Evolutionary conservation across 2,797 vertebrate species (phyloP), one percentile per base, ranked within the genome.

Genomic region (Halcyon badia): DNA sequence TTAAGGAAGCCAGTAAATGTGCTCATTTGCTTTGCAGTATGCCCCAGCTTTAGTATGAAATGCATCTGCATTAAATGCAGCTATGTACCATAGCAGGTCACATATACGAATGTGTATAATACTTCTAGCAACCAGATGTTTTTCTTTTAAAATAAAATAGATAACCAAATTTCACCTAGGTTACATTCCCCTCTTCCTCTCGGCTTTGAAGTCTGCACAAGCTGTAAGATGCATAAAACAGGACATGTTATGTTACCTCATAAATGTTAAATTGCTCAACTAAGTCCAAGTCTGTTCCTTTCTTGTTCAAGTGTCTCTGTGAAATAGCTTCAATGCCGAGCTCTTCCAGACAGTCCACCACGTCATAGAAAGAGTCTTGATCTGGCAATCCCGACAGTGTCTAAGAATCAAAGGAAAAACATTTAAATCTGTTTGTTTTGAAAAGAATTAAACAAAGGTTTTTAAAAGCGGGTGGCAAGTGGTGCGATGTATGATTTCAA

Each of bases 241-340:
- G 87, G 87, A 71, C 75, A 91, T 72, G 57, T 91, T 95, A 90
- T 68, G 76, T 98, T 97, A 99, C 99, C 99, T 99, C 99, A 73
- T 99, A 99, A 96, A 99, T 99, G 98, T 99, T 99, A 95, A 99
- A 98, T 96, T 99, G 99, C 92, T 99, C 99, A 64, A 99, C 98
- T 25, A 99, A 98, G 98, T 99, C 99, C 66, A 99, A 98, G 97
- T 99, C 99, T 5, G 99, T 99, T 91, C 99, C 99, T 97, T 99
- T 99, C 96, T 99, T 99, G 97, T 97, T 98, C 96, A 99, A 97
- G 97, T 99, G 99, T 94, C 99, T 98, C 97, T 99, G 99, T 39
- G 99, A 99, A 97, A 99, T 98, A 15, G 96, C 93, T 79, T 99
- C 99, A 0, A 99, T 99, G 87, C 99, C 98, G 94, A 99, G 98